Evolutionary conservation across 2,797 vertebrate species (phyloP), one percentile per base, ranked within the genome.

Genomic region (Meda fulgida): DNA sequence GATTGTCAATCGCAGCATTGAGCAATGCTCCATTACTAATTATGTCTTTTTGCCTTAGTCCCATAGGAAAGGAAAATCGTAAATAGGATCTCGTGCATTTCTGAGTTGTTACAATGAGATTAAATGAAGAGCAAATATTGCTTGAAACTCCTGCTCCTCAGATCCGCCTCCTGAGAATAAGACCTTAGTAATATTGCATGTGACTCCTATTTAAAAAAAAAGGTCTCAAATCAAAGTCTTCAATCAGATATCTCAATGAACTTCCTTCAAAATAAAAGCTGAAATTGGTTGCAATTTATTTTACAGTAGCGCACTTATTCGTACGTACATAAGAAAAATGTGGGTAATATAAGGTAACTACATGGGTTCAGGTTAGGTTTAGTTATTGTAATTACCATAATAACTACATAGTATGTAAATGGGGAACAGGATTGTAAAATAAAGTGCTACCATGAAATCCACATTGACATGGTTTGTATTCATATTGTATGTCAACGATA

Each of bases 61-160:
- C 53, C 75, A 0, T n/a, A 40, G 51, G 75, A 60, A 60, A 76
- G 19, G 46, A 8, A 31, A 51, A 75, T 31, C 9, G 2, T 75
- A 75, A 73, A 70, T 38, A 26, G 7, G 63, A 69, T 80, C 1
- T 51, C 0, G 2, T 38, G 43, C 19, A 21, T 38, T 36, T 71
- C 48, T 58, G 31, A 1, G 11, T 51, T 48, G 65, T 80, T 21
- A 36, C 48, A 38, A 18, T 38, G 26, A 43, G 67, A 81, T 58
- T 38, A 80, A 80, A 80, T 53, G 65, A n/a, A 60, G 53, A 72
- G 18, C 18, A 72, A 43, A 60, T 53, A 69, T 53, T 53, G 46
- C 46, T 69, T 11, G 3, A 40, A n/a, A 23, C n/a, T 43, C 18
- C 36, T 43, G 36, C 65, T 38, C 38, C 46, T 67, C 43, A 69